Conservation (phyloP, 2,113 vertebrate genomes). For the Plecotus auritus region DNA sequence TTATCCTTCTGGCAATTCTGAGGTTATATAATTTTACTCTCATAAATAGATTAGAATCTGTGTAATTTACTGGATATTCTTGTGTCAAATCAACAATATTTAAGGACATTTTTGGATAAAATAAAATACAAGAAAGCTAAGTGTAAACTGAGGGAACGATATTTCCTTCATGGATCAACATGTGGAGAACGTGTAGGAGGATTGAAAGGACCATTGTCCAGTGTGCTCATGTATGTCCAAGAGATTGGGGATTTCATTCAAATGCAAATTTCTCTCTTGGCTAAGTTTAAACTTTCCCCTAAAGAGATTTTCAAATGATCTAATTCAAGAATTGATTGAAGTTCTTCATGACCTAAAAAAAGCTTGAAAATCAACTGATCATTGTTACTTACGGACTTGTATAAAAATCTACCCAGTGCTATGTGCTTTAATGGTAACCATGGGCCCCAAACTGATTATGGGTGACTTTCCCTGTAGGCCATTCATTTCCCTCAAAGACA, state of each 20-base stretch:
- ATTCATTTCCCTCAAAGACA: not conserved
- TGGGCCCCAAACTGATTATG: not conserved
- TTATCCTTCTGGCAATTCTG: not conserved
- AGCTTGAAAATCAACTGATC: not conserved
- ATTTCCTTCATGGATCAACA: not conserved
- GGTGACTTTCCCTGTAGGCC: not conserved
- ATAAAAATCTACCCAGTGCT: not conserved
- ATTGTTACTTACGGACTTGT: not conserved
- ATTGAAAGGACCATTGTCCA: not conserved
- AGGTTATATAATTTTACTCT: not conserved
- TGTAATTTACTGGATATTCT: not conserved
- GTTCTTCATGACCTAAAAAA: not conserved
- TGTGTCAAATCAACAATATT: not conserved
- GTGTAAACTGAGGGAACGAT: not conserved
- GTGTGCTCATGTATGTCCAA: not conserved
- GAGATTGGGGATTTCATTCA: not conserved
- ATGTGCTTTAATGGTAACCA: not conserved
- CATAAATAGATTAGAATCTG: not conserved
- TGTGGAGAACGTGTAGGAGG: rapidly evolving
- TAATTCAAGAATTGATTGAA: not conserved
- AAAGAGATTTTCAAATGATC: not conserved
- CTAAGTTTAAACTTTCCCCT: not conserved
- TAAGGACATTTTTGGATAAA: not conserved
- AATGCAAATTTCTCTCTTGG: not conserved
- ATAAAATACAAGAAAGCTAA: not conserved